A percentile compares a stretch with the other conserved stretches of the same genome.
Evolutionary conservation across 2,113 vertebrate genomes (phyloP).

Genomic region (Laticauda colubrina): DNA sequence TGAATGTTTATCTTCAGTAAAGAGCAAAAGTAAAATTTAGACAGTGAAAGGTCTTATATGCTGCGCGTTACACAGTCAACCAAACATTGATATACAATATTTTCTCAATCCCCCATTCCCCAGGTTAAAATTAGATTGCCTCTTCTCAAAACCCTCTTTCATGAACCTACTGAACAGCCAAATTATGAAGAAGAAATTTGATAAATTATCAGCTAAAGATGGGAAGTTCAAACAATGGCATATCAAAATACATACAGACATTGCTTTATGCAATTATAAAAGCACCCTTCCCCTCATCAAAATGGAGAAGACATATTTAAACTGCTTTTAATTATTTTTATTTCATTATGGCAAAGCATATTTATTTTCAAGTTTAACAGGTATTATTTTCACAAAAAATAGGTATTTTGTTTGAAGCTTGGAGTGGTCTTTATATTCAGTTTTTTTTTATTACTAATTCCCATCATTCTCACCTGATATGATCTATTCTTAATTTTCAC

Average conservation of each 20-base stretch:
- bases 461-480: slow-evolving; percentile 33
- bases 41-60: slow-evolving; percentile 68
- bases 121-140: slow-evolving; percentile 66
- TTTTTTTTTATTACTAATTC: slow-evolving; percentile 48
- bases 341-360: slow-evolving; percentile 70
- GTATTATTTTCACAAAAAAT: slow-evolving; percentile 73
- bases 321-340: slow-evolving; percentile 63
- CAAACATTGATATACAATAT: slow-evolving; percentile 72
- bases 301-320: slow-evolving; percentile 72
- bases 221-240: slow-evolving; percentile 91
- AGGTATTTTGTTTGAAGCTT: slow-evolving; percentile 52
- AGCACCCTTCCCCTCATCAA: slow-evolving; percentile 77
- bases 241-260: slow-evolving; percentile 73
- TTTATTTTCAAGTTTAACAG: slow-evolving; percentile 87
- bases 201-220: slow-evolving; percentile 78
- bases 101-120: slow-evolving; percentile 41
- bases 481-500: slow-evolving; percentile 49
- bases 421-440: slow-evolving; percentile 49
- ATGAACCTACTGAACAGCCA: slow-evolving; percentile 64
- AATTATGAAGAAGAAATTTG: slow-evolving; percentile 60
- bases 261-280: slow-evolving; percentile 72
- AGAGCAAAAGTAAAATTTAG: slow-evolving; percentile 73
- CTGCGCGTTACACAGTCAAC: slow-evolving; percentile 81
- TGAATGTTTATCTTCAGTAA: slow-evolving; percentile 83
- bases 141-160: slow-evolving; percentile 68